phyloP scores from a whole-genome alignment of 1,140 invertebrate genomes.

The Drosophila kikkawai region DNA sequence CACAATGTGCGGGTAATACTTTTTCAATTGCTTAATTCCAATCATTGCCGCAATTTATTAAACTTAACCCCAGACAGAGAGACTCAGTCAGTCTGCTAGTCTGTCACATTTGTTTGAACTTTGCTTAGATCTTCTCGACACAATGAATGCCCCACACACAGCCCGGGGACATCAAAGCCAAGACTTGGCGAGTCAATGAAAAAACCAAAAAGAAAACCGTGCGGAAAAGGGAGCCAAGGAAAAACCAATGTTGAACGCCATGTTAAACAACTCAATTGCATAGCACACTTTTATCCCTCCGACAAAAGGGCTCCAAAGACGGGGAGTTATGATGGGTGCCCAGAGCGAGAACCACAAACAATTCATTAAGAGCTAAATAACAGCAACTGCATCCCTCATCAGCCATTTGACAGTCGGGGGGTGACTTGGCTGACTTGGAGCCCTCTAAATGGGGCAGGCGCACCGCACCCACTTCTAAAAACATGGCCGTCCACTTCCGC shows the following conservation, averaged over 20 bases:
- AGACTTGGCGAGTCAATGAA: constrained; percentile 3
- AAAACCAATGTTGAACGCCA: constrained; percentile 70
- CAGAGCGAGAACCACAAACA: constrained; percentile 59
- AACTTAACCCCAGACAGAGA: constrained; percentile 35
- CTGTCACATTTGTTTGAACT: constrained; percentile 36
- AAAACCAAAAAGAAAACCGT: constrained; percentile 13
- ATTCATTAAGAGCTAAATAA: constrained; percentile 77
- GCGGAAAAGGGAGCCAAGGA: constrained; percentile 2
- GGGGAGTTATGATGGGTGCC: constrained; percentile 53
- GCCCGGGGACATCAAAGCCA: constrained; percentile 36
- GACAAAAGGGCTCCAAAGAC: constrained; percentile 54
- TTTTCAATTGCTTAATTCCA: constrained; percentile 40
- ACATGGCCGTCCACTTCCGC: constrained; percentile 80
- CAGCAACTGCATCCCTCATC: constrained; percentile 64
- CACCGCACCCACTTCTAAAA: constrained; percentile 58
- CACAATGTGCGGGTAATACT: constrained; percentile 54
- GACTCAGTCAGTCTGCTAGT: not conserved
- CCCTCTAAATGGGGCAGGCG: constrained; percentile 27
- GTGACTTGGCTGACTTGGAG: not conserved
- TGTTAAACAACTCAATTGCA: constrained; percentile 80
- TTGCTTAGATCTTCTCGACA: constrained; percentile 40
- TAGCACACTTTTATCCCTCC: constrained; percentile 53
- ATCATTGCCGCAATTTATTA: constrained; percentile 32
- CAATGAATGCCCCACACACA: constrained; percentile 21
- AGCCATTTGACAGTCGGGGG: constrained; percentile 58